These are phyloP conservation scores for Drosophila paulistorum DNA, from an alignment of 1,140 invertebrate species.

Conservation along the genomic window DNA sequence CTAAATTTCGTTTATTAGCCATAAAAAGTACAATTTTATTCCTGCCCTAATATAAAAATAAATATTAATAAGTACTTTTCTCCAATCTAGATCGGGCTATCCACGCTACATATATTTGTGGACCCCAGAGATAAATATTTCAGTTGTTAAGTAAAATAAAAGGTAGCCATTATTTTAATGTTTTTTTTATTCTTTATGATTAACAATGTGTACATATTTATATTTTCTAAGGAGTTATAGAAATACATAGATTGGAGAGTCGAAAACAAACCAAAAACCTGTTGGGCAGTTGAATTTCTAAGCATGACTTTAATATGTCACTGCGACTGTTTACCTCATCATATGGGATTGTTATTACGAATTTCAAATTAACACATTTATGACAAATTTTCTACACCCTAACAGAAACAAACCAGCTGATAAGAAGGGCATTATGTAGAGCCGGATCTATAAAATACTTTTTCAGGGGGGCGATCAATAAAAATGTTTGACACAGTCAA, in stretches of 20 bases:
- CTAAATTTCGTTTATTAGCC: slow-evolving; percentile 27
- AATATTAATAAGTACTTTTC: no score
- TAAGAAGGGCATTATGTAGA: neutral
- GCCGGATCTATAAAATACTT: neutral
- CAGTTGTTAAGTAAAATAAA: no score
- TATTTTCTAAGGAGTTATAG: no score
- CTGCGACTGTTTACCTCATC: slow-evolving; percentile 34
- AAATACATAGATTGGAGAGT: no score
- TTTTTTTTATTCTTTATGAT: no score
- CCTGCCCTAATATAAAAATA: neutral
- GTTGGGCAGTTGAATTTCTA: neutral
- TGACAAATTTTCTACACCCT: neutral
- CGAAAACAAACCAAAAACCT: neutral
- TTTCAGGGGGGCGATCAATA: no score
- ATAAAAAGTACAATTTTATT: neutral
- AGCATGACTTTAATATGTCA: neutral
- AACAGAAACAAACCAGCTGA: neutral
- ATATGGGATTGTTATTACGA: neutral
- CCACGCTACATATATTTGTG: no score
- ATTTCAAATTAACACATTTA: neutral
- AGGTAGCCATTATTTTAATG: no score
- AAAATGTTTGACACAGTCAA: no score
- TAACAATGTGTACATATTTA: no score
- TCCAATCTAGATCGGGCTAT: no score
- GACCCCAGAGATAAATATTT: no score